phyloP scores from a whole-genome alignment of 2,113 vertebrate species.

The Hydrolagus affinis region DNA sequence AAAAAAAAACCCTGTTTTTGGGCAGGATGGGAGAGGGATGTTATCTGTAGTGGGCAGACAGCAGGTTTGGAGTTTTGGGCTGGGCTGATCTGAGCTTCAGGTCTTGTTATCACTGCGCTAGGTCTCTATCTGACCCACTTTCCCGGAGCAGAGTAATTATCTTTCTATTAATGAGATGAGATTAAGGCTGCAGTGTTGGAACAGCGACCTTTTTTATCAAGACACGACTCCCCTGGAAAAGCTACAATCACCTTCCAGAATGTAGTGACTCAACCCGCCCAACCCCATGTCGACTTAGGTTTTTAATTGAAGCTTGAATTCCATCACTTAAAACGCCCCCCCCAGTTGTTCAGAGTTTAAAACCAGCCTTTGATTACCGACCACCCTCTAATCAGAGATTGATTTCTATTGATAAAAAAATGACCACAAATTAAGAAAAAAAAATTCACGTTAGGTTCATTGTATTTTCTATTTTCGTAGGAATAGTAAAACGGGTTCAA shows the following conservation, averaged over 20 bases:
- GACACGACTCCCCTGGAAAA: neutral
- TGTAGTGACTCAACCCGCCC: neutral
- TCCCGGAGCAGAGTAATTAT: slow-evolving; percentile 23
- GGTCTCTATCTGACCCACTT: slow-evolving; percentile 22
- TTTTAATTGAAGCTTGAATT: neutral
- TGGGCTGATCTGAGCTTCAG: neutral
- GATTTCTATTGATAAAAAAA: neutral
- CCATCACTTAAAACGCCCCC: too few relatives aligned
- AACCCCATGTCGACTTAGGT: neutral
- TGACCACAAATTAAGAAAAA: too few relatives aligned
- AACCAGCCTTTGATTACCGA: neutral
- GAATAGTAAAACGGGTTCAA: too few relatives aligned
- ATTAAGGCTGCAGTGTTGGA: slow-evolving; percentile 5
- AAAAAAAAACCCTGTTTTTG: neutral
- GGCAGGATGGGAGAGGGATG: neutral
- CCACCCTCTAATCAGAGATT: neutral
- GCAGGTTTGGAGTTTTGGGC: neutral
- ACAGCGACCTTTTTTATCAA: slow-evolving; percentile 17
- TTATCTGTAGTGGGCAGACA: slow-evolving; percentile 16
- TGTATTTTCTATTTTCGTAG: neutral
- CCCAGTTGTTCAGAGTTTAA: neutral
- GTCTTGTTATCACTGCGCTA: slow-evolving; percentile 7
- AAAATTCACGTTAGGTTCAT: neutral
- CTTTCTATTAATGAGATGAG: slow-evolving; percentile 27
- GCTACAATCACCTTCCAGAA: neutral